Evolutionary conservation across 2,113 vertebrate species (phyloP), one percentile per base, ranked within the genome.

Genomic region (Athene cunicularia): DNA sequence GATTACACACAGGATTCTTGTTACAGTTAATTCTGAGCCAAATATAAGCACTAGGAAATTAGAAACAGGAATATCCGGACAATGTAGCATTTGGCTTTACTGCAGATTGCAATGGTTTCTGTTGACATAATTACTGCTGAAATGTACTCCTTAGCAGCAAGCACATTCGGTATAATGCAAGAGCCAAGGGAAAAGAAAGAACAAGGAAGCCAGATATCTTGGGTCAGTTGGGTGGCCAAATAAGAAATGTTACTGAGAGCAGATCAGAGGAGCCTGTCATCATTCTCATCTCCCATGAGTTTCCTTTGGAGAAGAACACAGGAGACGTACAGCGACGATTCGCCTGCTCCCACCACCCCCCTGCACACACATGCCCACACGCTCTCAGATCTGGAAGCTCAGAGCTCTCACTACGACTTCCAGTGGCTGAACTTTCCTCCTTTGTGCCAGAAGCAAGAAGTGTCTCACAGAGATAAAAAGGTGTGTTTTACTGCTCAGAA

Each of bases 401-500:
- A 45, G 33, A 90, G 76, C 62, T 56, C 67, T 45, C 70, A 23
- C 41, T 7, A 1, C 43, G 49, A 47, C 64, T 80, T 63, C 15
- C 81, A 39, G 35, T 4, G 23, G 18, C 32, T 88, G 75, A 73
- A 50, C 74, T 62, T 60, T 12, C 33, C 24, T 70, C 66, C 73
- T 66, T 18, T 14, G 35, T 59, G 59, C 95, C 73, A 93, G 39
- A 26, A 88, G 62, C 50, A 85, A 67, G 17, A 91, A 60, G 18
- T 3, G 9, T n/a, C 67, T 92, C 67, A n/a, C 41, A 14, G 45
- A 96, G 84, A 77, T 63, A 79, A 66, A 92, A 80, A 43, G 35
- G 56, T 39, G 43, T 56, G 53, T 28, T 84, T 70, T 74, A 86
- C 68, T 47, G 62, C 84, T 93, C 39, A 75, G 71, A 91, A 95